Base-by-base conservation (phyloP, 1,140 invertebrate genomes). In the Tachypleus tridentatus region DNA sequence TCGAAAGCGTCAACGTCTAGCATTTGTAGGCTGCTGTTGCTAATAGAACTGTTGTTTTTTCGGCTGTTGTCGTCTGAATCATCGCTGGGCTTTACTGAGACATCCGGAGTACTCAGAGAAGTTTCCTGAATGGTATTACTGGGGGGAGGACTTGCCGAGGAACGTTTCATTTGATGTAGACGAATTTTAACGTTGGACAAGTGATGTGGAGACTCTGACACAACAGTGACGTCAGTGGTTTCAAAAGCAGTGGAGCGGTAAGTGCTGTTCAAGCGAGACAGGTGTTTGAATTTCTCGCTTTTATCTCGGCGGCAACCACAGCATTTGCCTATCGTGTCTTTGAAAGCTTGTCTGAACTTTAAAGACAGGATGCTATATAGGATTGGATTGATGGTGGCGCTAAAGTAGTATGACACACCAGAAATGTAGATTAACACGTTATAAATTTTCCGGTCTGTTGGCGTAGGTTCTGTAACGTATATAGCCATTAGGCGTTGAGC, bases 291-390 rank as follows among this genome's bases (percentile, higher is more conserved):
- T 6, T 29, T 29, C 29, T 29, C 29, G 9, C 9, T 57, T 10
- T 4, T 57, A 4, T 57, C 47, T 5, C 56, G 56, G 29, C 29
- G 0, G 29, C 29, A 29, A 60, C 59, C 59, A 11, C 10, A 60
- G 4, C 59, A 60, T 29, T 7, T 10, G 11, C 4, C 59, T 10
- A 60, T 5, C 4, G 59, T 60, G 49, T 79, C 74, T 29, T 63
- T 62, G 54, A 73, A 73, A 10, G 89, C 89, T 67, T 87, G 83
- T 59, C 88, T 79, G 74, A 90, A 91, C 73, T 90, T 89, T 72
- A 87, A 82, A n/a, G 87, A 89, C 87, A 92, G 89, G 4, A 70
- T 70, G 78, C 88, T 88, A 77, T 91, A 91, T 2, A 90, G 79
- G 65, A 91, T 82, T 3, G 89, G 88, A 77, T 91, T 91, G 70